Evolutionary conservation across 2,113 vertebrate species (phyloP).

Genomic region (Cyprinodon brontotheroides): DNA sequence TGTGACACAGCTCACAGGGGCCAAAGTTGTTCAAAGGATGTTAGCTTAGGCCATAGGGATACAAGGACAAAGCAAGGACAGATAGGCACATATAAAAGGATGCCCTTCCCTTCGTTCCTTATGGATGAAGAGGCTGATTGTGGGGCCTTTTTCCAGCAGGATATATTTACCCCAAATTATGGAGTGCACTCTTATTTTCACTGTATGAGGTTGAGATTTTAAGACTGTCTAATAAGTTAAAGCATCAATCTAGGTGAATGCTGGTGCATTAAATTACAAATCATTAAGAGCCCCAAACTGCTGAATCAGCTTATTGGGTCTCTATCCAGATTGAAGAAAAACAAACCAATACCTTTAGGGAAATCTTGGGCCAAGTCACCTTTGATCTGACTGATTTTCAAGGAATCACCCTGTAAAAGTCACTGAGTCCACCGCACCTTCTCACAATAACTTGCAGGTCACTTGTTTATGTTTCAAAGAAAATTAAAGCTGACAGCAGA

Average conservation of each 20-base stretch:
- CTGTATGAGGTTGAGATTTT: background rate
- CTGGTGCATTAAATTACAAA: background rate
- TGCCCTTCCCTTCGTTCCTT: background rate
- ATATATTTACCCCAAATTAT: background rate
- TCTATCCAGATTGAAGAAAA: background rate
- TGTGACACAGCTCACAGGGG: constrained; percentile 8
- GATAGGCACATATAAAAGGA: background rate
- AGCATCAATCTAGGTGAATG: background rate
- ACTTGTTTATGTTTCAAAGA: background rate
- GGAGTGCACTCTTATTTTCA: background rate
- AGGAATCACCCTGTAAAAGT: background rate
- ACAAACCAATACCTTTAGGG: background rate
- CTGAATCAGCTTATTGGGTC: background rate
- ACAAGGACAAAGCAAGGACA: constrained; percentile 13
- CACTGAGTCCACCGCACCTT: background rate
- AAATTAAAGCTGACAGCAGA: background rate
- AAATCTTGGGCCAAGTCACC: background rate
- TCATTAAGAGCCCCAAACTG: background rate
- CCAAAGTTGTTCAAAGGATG: constrained; percentile 25
- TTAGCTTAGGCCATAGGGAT: constrained; percentile 10
- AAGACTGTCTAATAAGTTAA: background rate
- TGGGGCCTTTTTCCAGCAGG: background rate
- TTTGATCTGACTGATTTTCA: background rate
- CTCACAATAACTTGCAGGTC: background rate
- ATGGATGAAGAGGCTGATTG: background rate